phyloP scores from a whole-genome alignment of 2,888 invertebrate genomes.

The Rhamnusium bicolor region DNA sequence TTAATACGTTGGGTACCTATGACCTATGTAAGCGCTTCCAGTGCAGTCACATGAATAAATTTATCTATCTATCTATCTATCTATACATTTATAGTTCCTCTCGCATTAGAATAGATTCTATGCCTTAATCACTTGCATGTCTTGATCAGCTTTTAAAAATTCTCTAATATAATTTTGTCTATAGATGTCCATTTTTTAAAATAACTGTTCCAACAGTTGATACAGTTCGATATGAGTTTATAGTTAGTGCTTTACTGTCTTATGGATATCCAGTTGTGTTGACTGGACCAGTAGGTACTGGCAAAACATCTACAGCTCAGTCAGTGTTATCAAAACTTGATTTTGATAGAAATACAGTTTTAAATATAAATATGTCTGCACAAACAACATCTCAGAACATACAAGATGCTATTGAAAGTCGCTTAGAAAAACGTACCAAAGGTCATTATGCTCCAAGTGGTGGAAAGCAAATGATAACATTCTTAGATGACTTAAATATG shows the following conservation, averaged over 20 bases:
- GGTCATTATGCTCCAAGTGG: constrained; percentile 86
- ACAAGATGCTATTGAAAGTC: constrained; percentile 87
- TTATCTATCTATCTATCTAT: no score
- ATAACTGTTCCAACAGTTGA: constrained; percentile 92
- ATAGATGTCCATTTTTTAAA: constrained; percentile 84
- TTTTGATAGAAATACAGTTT: constrained; percentile 74
- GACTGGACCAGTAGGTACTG: constrained; percentile 90
- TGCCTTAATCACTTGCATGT: no score
- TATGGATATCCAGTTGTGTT: constrained; percentile 82
- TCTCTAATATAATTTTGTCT: constrained; percentile 38
- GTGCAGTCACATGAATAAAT: no score
- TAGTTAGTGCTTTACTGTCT: constrained; percentile 79
- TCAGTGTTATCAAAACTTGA: constrained; percentile 78
- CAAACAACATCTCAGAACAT: constrained; percentile 89
- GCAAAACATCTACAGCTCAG: constrained; percentile 86
- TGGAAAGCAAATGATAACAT: constrained; percentile 87
- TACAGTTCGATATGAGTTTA: constrained; percentile 86
- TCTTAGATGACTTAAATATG: constrained; percentile 96
- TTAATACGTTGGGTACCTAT: no score
- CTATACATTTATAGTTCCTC: no score
- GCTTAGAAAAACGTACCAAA: constrained; percentile 91
- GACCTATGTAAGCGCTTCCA: no score
- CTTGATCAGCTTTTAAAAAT: background rate
- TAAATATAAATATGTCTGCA: constrained; percentile 91
- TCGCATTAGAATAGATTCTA: no score